Evolutionary conservation across 2,113 vertebrate genomes (phyloP).

Genomic region (Neofelis nebulosa): DNA sequence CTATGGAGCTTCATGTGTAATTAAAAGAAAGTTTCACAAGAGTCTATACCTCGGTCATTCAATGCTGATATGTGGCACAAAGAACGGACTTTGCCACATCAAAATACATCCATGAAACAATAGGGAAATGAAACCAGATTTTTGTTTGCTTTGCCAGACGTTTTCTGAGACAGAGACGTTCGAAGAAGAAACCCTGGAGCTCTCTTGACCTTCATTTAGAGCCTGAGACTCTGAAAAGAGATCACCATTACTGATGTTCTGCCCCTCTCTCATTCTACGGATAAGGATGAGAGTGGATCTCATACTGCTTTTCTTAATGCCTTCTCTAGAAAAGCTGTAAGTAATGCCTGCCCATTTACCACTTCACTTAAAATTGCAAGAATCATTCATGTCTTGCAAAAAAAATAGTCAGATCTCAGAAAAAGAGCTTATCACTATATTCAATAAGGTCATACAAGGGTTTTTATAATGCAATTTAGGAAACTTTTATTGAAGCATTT

Average conservation of each 20-base stretch:
- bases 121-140: not conserved
- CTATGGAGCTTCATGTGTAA: slow-evolving; percentile 79
- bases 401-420: not conserved
- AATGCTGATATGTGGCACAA: not conserved
- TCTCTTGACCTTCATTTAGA: not conserved
- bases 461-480: not conserved
- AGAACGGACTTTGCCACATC: not conserved
- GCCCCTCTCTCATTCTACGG: not conserved
- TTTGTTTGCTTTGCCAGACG: not conserved
- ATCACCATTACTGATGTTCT: not conserved
- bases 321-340: not conserved
- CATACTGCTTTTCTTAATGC: not conserved
- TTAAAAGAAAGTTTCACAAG: slow-evolving; percentile 84
- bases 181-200: not conserved
- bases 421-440: not conserved
- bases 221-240: not conserved
- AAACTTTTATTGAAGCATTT: not conserved
- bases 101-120: slow-evolving; percentile 29
- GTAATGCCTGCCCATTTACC: not conserved
- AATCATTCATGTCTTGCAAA: not conserved
- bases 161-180: not conserved
- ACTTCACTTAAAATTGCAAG: not conserved
- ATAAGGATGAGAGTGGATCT: not conserved
- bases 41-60: slow-evolving; percentile 68
- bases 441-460: not conserved